A percentile compares a stretch with the other conserved stretches of the same genome.
These are phyloP conservation scores for Thaumetopoea pityocampa DNA, from an alignment of 1,140 invertebrate genomes.

Conservation along the genomic window DNA sequence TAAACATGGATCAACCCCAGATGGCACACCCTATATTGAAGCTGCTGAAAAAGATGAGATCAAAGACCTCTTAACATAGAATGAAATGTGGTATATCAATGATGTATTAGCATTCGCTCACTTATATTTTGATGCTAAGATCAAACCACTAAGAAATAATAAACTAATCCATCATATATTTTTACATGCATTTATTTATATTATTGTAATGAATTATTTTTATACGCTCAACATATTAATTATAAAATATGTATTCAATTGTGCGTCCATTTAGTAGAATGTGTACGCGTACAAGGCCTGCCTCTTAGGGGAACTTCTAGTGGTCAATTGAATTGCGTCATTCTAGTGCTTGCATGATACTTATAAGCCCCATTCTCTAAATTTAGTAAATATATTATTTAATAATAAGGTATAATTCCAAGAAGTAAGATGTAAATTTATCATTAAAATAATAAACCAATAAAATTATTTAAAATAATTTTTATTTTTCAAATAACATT, in stretches of 20 bases:
- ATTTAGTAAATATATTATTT: slow-evolving; percentile 67
- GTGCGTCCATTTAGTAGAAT: slow-evolving; percentile 61
- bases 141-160: slow-evolving; percentile 38
- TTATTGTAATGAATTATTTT: slow-evolving; percentile 64
- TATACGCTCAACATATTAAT: slow-evolving; percentile 58
- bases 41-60: slow-evolving; percentile 96
- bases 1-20: slow-evolving; percentile 89
- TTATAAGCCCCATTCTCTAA: slow-evolving; percentile 54
- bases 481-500: slow-evolving; percentile 18
- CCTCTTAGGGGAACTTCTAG: slow-evolving; percentile 8
- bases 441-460: slow-evolving; percentile 58
- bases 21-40: slow-evolving; percentile 90
- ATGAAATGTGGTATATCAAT: slow-evolving; percentile 18
- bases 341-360: slow-evolving; percentile 26
- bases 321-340: slow-evolving; percentile 13
- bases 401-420: slow-evolving; percentile 50
- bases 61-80: slow-evolving; percentile 78
- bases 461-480: slow-evolving; percentile 31
- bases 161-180: slow-evolving; percentile 46
- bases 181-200: slow-evolving; percentile 73
- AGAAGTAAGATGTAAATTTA: slow-evolving; percentile 59
- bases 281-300: slow-evolving; percentile 39
- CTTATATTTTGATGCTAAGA: slow-evolving; percentile 53
- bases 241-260: slow-evolving; percentile 49
- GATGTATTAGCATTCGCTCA: slow-evolving; percentile 32